These are phyloP conservation scores for Pomacea canaliculata DNA, from an alignment of 2,888 invertebrate genomes.

Conservation along the genomic window DNA sequence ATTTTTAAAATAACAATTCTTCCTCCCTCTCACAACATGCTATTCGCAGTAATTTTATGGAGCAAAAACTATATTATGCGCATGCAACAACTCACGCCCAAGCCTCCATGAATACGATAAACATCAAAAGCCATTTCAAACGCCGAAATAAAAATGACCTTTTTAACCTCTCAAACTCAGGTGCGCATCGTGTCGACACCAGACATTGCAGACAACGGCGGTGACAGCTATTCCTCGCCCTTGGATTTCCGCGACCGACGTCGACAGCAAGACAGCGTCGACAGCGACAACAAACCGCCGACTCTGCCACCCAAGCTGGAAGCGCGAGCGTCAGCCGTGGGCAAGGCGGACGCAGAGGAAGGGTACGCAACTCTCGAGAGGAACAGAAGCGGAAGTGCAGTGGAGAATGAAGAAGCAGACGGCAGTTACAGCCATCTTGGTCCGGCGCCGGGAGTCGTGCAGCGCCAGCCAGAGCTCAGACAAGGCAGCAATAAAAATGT, in stretches of 20 bases:
- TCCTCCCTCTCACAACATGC: too few relatives aligned
- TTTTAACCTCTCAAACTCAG: neutral
- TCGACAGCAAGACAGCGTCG: neutral
- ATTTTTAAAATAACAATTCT: too few relatives aligned
- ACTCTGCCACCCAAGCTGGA: neutral
- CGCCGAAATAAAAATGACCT: too few relatives aligned
- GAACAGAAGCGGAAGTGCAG: neutral
- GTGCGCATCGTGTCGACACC: constrained; percentile 20
- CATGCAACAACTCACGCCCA: too few relatives aligned
- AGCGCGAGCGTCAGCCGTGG: neutral
- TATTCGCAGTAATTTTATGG: too few relatives aligned
- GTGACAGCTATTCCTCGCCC: constrained; percentile 15
- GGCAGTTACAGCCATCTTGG: constrained; percentile 15
- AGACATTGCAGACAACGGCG: constrained; percentile 12
- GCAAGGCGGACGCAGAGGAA: neutral
- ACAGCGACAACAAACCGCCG: neutral
- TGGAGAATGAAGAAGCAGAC: neutral
- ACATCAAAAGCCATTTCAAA: too few relatives aligned
- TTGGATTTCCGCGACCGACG: constrained; percentile 19
- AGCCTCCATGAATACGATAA: too few relatives aligned
- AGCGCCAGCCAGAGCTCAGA: too few relatives aligned
- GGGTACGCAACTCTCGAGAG: constrained; percentile 20
- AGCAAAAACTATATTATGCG: too few relatives aligned
- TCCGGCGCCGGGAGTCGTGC: neutral
- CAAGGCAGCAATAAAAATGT: neutral